phyloP scores from a whole-genome alignment of 2,113 vertebrate genomes.

The Mirounga angustirostris region DNA sequence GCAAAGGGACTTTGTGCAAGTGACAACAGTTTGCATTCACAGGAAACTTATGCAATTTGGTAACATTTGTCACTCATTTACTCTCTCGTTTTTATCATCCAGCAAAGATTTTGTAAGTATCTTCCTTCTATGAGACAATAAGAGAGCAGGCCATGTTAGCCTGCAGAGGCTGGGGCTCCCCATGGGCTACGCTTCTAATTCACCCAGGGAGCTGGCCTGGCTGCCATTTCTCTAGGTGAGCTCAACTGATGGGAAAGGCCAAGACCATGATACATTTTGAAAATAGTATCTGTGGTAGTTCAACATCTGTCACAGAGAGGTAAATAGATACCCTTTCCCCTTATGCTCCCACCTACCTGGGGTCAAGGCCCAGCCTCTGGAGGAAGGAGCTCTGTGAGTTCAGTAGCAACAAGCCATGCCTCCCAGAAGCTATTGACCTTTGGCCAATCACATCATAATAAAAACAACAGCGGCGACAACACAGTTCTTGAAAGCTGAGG shows the following conservation, averaged over 20 bases:
- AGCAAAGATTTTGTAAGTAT: background rate
- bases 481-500: background rate
- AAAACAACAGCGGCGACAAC: background rate
- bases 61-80: background rate
- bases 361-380: background rate
- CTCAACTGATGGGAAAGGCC: background rate
- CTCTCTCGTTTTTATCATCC: background rate
- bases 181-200: background rate
- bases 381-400: background rate
- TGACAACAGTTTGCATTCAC: background rate
- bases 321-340: background rate
- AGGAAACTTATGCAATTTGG: background rate
- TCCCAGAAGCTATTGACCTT: background rate
- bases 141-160: background rate
- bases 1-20: background rate
- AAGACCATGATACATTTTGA: background rate
- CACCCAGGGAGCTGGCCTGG: too few relatives aligned
- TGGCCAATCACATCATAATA: background rate
- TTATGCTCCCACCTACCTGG: background rate
- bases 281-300: background rate
- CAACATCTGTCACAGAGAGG: background rate
- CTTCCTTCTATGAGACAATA: background rate
- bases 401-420: too few relatives aligned
- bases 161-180: background rate
- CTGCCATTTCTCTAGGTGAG: background rate